These are phyloP conservation scores for Micrasema minimum DNA, from an alignment of 1,140 invertebrate species.

Conservation along the genomic window DNA sequence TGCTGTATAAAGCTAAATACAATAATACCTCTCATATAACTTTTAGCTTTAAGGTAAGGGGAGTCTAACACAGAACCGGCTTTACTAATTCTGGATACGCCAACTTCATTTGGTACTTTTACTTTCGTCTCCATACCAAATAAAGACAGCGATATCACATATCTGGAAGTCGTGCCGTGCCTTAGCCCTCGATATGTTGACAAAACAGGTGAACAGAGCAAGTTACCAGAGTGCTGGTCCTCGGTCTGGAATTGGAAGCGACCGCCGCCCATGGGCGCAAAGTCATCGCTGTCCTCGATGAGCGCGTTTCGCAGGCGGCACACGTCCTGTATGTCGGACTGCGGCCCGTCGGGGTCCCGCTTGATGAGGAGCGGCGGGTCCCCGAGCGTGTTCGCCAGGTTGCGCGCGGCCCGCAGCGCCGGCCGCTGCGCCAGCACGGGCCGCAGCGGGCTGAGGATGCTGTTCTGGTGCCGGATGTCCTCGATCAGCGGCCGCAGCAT, in stretches of 20 bases:
- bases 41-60: too few relatives aligned
- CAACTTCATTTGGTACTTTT: too few relatives aligned
- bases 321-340: slow-evolving; percentile 34
- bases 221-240: slow-evolving; percentile 75
- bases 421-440: slow-evolving; percentile 17
- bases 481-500: slow-evolving; percentile 63
- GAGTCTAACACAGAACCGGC: too few relatives aligned
- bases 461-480: slow-evolving; percentile 56
- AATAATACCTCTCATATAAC: too few relatives aligned
- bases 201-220: too few relatives aligned
- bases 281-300: slow-evolving; percentile 74
- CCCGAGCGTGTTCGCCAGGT: slow-evolving; percentile 21
- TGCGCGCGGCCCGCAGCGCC: slow-evolving; percentile 40
- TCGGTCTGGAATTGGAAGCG: slow-evolving; percentile 78
- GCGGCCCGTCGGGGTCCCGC: slow-evolving; percentile 18
- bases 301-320: slow-evolving; percentile 71
- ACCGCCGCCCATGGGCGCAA: slow-evolving; percentile 71
- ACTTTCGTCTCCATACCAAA: too few relatives aligned
- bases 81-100: too few relatives aligned
- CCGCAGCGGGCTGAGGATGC: slow-evolving; percentile 35
- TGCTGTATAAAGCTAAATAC: too few relatives aligned
- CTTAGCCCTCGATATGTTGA: too few relatives aligned
- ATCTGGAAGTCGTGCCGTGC: too few relatives aligned
- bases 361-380: slow-evolving; percentile 14
- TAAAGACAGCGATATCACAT: too few relatives aligned